phyloP scores from a whole-genome alignment of 1,140 invertebrate genomes.

The Sycophila sp. region DNA sequence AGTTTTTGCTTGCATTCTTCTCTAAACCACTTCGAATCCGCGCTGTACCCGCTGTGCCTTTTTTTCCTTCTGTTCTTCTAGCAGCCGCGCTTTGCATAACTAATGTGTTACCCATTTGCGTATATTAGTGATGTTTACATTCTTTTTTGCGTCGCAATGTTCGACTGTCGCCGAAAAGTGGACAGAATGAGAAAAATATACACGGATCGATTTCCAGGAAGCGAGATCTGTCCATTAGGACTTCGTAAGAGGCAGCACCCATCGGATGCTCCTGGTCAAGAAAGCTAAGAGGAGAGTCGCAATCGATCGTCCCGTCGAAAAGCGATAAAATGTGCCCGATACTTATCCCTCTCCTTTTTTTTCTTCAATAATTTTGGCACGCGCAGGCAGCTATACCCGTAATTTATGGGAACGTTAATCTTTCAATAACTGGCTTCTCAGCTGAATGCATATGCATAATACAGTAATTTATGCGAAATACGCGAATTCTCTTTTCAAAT shows the following conservation, averaged over 20 bases:
- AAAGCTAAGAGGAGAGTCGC: no score
- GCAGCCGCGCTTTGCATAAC: no score
- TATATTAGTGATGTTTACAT: neutral
- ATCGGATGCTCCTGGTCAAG: no score
- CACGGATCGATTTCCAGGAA: slow-evolving; percentile 18
- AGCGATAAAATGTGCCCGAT: neutral
- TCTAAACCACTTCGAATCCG: no score
- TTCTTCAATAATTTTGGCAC: no score
- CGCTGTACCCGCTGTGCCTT: no score
- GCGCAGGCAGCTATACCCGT: no score
- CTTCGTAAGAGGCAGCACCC: slow-evolving; percentile 10
- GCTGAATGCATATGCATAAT: neutral
- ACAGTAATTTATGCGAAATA: neutral
- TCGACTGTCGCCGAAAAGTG: neutral
- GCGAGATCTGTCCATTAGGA: slow-evolving; percentile 4
- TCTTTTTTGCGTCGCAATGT: neutral
- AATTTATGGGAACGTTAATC: neutral
- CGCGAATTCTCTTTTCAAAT: no score
- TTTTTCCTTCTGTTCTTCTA: no score
- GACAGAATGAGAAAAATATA: neutral
- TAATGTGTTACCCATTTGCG: no score
- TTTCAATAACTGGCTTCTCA: neutral
- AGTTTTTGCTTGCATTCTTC: no score
- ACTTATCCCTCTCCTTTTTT: neutral
- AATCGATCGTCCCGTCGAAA: no score